These are phyloP conservation scores for Fulmarus glacialis DNA, from an alignment of 2,113 vertebrate genomes.

Conservation along the genomic window DNA sequence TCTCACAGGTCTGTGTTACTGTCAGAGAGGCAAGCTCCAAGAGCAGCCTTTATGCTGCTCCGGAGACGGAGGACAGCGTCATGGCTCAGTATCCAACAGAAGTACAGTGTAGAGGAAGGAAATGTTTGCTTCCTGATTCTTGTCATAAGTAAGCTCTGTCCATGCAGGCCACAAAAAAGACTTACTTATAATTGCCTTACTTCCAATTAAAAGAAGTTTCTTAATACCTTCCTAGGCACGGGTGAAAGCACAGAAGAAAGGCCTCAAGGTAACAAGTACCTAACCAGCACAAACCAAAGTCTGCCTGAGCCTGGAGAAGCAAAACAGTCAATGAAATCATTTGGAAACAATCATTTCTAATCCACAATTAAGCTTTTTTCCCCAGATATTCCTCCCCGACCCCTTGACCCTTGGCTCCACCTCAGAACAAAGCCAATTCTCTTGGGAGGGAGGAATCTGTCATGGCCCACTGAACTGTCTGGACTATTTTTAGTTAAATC, in stretches of 20 bases:
- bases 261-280: not conserved
- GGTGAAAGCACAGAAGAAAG: not conserved
- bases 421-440: not conserved
- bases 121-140: not conserved
- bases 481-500: constrained; percentile 12
- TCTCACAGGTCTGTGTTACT: rapidly evolving
- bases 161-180: not conserved
- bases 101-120: not conserved
- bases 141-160: not conserved
- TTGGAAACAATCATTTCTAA: not conserved
- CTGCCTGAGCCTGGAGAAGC: not conserved
- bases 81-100: not conserved
- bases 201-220: not conserved
- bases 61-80: not conserved
- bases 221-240: not conserved
- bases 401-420: not conserved
- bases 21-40: not conserved
- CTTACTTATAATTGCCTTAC: not conserved
- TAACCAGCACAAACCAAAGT: not conserved
- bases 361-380: not conserved
- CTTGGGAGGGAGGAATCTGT: not conserved
- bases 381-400: too few species aligned
- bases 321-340: not conserved
- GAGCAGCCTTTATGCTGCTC: not conserved
- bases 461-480: not conserved